A percentile compares a stretch with the other conserved stretches of the same genome.
phyloP scores from a whole-genome alignment of 2,797 vertebrate species.

The Selene dorsalis region DNA sequence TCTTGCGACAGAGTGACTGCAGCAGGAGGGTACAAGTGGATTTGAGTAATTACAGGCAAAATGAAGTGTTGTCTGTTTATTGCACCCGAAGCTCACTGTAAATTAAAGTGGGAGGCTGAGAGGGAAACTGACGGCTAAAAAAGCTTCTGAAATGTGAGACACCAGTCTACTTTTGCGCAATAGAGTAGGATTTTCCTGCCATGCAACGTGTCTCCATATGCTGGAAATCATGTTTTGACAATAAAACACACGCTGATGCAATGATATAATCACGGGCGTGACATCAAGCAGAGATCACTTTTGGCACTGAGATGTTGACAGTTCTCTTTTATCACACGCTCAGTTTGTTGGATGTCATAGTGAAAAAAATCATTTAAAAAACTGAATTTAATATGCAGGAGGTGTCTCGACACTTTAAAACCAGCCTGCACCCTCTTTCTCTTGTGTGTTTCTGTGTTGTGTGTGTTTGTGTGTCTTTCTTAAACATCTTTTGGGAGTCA shows the following conservation, averaged over 20 bases:
- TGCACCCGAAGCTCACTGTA: conserved; percentile 8
- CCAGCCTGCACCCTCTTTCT: not conserved
- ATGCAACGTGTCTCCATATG: not conserved
- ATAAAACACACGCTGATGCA: conserved; percentile 36
- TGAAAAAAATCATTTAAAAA: not conserved
- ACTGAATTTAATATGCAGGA: not conserved
- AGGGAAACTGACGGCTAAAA: conserved; percentile 23
- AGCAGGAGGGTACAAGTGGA: conserved; percentile 26
- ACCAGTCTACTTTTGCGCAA: not conserved
- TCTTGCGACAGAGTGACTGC: conserved; percentile 34
- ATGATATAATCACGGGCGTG: conserved; percentile 24
- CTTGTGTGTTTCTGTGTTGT: too few species aligned
- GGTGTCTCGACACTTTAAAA: not conserved
- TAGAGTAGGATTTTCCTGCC: conserved; percentile 12
- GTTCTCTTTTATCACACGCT: conserved; percentile 36
- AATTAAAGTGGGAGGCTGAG: conserved; percentile 25
- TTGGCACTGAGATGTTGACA: conserved; percentile 26
- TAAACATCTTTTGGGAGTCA: conserved; percentile 16
- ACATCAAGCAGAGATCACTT: conserved; percentile 23
- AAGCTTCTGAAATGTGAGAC: conserved; percentile 18
- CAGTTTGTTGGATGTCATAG: conserved; percentile 20
- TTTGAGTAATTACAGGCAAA: conserved; percentile 56
- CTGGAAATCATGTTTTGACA: conserved; percentile 32
- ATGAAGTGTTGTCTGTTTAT: conserved; percentile 56
- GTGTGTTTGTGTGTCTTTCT: not conserved